phyloP scores from a whole-genome alignment of 2,797 vertebrate species.

The Clarias fuscus region DNA sequence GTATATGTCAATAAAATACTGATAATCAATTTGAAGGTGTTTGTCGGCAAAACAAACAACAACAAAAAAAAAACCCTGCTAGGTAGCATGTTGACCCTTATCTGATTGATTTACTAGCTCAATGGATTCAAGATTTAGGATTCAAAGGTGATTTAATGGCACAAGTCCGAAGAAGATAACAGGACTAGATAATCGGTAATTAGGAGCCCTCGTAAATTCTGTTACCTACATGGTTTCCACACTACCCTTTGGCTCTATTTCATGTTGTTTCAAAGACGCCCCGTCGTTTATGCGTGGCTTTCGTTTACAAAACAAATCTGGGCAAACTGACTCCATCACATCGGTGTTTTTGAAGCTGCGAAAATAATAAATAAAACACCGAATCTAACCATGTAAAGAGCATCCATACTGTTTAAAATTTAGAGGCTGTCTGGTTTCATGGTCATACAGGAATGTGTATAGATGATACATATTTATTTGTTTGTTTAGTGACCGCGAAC shows the following conservation, averaged over 20 bases:
- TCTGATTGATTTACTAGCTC: conserved; percentile 87
- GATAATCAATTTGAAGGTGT: conserved; percentile 64
- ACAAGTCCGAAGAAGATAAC: no score
- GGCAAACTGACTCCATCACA: conserved; percentile 11
- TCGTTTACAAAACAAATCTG: conserved; percentile 63
- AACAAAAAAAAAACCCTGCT: no score
- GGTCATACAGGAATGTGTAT: conserved; percentile 35
- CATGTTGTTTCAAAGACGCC: conserved; percentile 79
- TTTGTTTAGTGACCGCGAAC: conserved; percentile 88
- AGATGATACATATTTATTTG: conserved; percentile 73
- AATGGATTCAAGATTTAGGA: no score
- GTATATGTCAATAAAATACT: conserved; percentile 72
- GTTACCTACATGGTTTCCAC: conserved; percentile 86
- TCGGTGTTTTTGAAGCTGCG: conserved; percentile 4
- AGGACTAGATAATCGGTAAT: conserved; percentile 77
- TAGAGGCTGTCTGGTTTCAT: conserved; percentile 11
- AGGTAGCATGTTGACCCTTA: conserved; percentile 81
- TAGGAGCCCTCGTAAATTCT: conserved; percentile 98
- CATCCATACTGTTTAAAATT: neutral
- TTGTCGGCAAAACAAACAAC: conserved; percentile 63
- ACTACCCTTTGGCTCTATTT: conserved; percentile 91
- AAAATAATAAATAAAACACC: neutral
- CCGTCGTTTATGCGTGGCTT: conserved; percentile 71
- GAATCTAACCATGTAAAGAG: neutral
- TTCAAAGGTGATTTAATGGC: no score